phyloP scores from a whole-genome alignment of 2,113 vertebrate genomes.

The Etheostoma cragini region DNA sequence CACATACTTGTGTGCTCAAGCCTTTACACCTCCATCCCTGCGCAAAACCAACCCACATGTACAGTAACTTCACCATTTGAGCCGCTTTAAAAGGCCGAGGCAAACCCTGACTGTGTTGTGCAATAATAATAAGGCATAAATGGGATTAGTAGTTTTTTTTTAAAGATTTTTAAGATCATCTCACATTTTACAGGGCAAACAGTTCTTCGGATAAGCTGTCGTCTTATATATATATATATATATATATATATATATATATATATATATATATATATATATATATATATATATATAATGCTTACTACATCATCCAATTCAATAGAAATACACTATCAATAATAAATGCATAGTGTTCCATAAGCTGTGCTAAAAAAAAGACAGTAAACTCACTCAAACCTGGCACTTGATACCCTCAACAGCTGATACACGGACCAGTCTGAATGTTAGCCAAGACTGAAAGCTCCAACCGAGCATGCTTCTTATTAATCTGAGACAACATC shows the following conservation, averaged over 20 bases:
- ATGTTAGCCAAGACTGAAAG: neutral
- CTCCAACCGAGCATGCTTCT: neutral
- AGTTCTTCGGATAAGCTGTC: too few species aligned
- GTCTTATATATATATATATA: too few species aligned
- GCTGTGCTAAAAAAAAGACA: neutral
- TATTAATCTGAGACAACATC: constrained; percentile 27
- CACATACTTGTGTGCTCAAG: constrained; percentile 29
- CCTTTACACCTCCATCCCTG: constrained; percentile 47
- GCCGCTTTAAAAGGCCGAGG: neutral
- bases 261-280: too few species aligned
- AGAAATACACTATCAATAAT: neutral
- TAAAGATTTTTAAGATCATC: neutral
- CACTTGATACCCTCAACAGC: constrained; percentile 49
- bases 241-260: too few species aligned
- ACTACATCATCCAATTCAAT: neutral
- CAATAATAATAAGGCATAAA: neutral
- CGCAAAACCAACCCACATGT: constrained; percentile 55
- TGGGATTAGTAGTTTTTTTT: neutral
- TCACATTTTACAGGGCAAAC: neutral
- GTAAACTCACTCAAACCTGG: constrained; percentile 18
- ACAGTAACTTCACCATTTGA: constrained; percentile 17
- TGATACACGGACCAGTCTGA: constrained; percentile 12
- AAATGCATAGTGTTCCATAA: neutral
- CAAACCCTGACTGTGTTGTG: constrained; percentile 16
- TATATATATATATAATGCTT: too few species aligned